Evolutionary conservation across 2,888 invertebrate genomes (phyloP), one percentile per base, ranked within the genome.

Genomic region (Rhyacophila evoluta): DNA sequence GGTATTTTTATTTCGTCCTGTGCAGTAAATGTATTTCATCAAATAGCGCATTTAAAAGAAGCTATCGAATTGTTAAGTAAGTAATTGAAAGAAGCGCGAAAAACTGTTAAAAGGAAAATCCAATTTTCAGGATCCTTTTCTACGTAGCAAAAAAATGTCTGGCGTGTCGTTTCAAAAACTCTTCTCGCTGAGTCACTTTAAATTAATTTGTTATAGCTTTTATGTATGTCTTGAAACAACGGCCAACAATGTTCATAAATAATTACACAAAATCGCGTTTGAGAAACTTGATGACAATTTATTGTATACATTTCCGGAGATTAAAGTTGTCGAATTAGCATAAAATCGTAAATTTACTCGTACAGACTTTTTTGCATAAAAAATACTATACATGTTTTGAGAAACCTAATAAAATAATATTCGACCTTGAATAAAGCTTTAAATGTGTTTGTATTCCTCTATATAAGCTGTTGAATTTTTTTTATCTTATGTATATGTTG

Each of bases 61-160:
- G 55, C 55, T 55, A 25, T 55, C 19, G 55, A 55, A 55, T 55
- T 55, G 19, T 10, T 12, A 12, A 19, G 55, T 55, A 55, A 55
- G 55, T 55, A 55, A 55, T 55, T 19, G 55, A 55, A 55, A 55
- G 19, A 19, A 10, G 55, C 55, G 12, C 19, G 10, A 19, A 55
- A 55, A 55, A 55, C 55, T 55, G 55, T 55, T 55, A 55, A 55
- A 55, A 55, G 25, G 55, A 19, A 55, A 55, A 55, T 55, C 19
- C 55, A 55, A 55, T 55, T 55, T 55, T 55, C 55, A 12, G 19
- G 55, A 55, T 55, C 55, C 55, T 55, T 55, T 55, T 55, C 19
- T 19, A 5, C 19, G 19, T 19, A 15, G 55, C 19, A 15, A 55
- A 55, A 55, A 55, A 55, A 55, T 55, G 12, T 10, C 10, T 19